Evolutionary conservation across 2,797 vertebrate genomes (phyloP), one percentile per base, ranked within the genome.

Genomic region (Oreonectes daqikongensis): DNA sequence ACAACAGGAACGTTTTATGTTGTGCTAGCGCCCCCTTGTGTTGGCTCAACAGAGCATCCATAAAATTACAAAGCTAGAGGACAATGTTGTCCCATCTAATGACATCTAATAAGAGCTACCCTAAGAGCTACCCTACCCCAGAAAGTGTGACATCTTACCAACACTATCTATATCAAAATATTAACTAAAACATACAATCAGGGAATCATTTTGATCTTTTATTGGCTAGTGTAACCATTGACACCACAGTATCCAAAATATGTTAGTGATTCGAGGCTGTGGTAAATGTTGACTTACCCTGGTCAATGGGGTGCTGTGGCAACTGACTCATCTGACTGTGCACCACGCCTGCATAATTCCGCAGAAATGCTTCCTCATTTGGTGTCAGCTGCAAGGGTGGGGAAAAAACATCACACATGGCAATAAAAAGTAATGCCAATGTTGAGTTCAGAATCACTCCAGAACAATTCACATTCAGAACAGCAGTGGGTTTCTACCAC

Each of bases 301-400:
- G 97, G 88, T 99, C 97, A 71, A 99, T 98, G 78, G 96, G 95
- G 92, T 99, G 97, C 91, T 97, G 97, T 30, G 97, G 97, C 79
- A 99, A 93, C 86, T 98, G 97, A 91, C 97, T 99, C 89, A 99
- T 97, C 91, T 99, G 97, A 92, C 94, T 98, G 91, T 93, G 96
- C 86, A 96, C 97, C 86, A 99, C 96, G 55, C 97, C 97, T 0
- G 96, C 95, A 0, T 99, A 99, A 1, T 93, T 97, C 79, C 96
- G 95, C 85, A 99, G 94, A 90, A 99, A 99, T 68, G 97, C 97
- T 86, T 99, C 97, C 91, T 99, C 97, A 15, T 91, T 99, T 30
- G 95, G 94, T 4, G 97, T 99, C 82, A 99, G 94, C 97, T 99
- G 92, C 1, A 76, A 42, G 52, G 75, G 38, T 28, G 68, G 57